Base-by-base conservation (phyloP, 2,113 vertebrate species). In the Paratilapia polleni region DNA sequence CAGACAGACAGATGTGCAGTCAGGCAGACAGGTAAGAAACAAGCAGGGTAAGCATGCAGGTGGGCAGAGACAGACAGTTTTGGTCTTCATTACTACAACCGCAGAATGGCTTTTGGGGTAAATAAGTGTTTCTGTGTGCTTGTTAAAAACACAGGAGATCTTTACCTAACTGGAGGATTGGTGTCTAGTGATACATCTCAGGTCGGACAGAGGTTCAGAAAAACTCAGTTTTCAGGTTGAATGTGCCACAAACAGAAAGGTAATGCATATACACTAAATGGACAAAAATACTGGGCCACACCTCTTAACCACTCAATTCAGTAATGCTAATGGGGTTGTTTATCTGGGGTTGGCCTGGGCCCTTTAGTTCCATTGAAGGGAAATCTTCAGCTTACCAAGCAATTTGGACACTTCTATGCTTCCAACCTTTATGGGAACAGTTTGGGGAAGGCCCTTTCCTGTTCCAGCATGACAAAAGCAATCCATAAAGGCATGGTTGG, bases 1-100 rank as follows among this genome's bases (percentile, higher is more conserved):
- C 85, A 70, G 43, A 13, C 85, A 79, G 59, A 57, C 76, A 59
- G 36, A 77, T 74, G 63, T 10, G 38, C 59, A 78, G 52, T 10
- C 79, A 75, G 31, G 20, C 82, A 80, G 49, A 68, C 88, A 87
- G 78, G 54, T 66, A 86, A 49, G 43, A 54, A 75, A 77, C 57
- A 47, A 38, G 49, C 57, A 73, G 84, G 68, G 26, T 28, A 54
- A 52, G 75, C 59, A 34, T 34, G 19, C 68, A 73, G 68, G 68
- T 73, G 68, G 76, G 38, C 49, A 74, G 63, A 49, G 61, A 82
- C 57, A 61, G 36, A 56, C 41, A 61, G 31, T 15, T 60, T 77
- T 63, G 59, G 59, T 47, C 56, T 77, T 78, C 76, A 58, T 78
- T 78, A 77, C 56, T 43, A 47, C 36, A 80, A 80, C 77, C 52